Evolutionary conservation across 1,140 invertebrate genomes (phyloP), one percentile per base, ranked within the genome.

Genomic region (Magallana ariakensis): DNA sequence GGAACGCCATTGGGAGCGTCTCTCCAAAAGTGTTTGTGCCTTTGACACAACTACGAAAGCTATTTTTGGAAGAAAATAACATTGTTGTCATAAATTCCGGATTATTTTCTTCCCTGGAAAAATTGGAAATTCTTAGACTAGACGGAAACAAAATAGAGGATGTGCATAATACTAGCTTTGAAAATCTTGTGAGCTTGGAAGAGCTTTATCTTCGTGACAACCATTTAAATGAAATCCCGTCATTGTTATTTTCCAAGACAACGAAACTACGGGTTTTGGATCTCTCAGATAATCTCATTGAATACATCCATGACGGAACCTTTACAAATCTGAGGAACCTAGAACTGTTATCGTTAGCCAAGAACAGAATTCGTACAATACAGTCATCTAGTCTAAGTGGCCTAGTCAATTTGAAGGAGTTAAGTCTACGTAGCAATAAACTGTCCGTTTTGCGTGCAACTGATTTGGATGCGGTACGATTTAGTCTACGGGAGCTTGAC

Each of bases 191-290:
- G 0, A 13, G 16, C 11, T 58, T 91, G 8, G 58, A 87, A 15
- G 81, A 90, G 33, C 58, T 91, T 7, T 82, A 91, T 60, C 82
- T 91, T 2, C 81, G 88, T 60, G 66, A 81, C 22, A 91, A 91
- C 84, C 55, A 58, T 16, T 85, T 91, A 16, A 33, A 13, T 11
- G 33, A 83, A 19, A 15, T 91, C 8, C 70, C 80, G 7, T 57
- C 86, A 13, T 22, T 33, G 0, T 62, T 87, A 57, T 88, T 91
- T 75, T 22, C 16, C 1, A 81, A 83, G 0, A 57, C 90, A n/a
- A 13, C 60, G 8, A 84, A 26, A 2, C 46, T 91, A 54, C 33
- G 81, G n/a, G 53, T 58, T 1, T 85, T 91, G 26, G 88, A 91
- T 84, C 54, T 91, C 13, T 90, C 88, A 19, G 55, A 89, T 58